Evolutionary conservation across 2,113 vertebrate genomes (phyloP).

Genomic region (Promerops cafer): DNA sequence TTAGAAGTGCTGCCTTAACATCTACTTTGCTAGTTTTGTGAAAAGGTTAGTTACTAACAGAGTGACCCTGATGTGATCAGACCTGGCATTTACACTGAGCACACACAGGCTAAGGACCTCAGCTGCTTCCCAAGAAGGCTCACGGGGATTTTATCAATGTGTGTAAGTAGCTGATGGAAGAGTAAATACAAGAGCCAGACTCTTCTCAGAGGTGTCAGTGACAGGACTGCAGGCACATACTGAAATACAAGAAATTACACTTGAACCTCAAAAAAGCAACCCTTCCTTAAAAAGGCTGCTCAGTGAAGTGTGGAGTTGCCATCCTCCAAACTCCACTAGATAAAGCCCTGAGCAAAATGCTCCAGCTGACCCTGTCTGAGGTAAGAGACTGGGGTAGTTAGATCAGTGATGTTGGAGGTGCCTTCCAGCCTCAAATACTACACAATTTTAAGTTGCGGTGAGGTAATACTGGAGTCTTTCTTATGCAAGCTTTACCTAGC

Average conservation of each 20-base stretch:
- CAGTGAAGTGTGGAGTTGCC: not conserved
- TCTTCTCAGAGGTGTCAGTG: not conserved
- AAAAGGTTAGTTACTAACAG: not conserved
- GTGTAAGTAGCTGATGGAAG: not conserved
- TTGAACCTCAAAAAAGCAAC: not conserved
- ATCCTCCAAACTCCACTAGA: not conserved
- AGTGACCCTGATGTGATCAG: not conserved
- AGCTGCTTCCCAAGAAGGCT: not conserved
- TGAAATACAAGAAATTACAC: not conserved
- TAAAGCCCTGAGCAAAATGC: not conserved
- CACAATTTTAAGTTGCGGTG: not conserved
- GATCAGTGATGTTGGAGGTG: not conserved
- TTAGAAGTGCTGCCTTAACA: not conserved
- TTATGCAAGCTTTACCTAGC: not conserved
- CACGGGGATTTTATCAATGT: not conserved
- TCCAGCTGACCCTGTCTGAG: not conserved
- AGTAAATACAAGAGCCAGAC: not conserved
- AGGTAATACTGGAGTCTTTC: not conserved
- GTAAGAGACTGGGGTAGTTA: accelerated
- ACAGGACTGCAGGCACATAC: not conserved
- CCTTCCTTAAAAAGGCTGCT: not conserved
- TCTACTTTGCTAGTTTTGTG: not conserved
- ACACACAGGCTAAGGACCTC: not conserved
- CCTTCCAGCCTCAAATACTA: not conserved
- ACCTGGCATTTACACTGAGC: not conserved